Evolutionary conservation across 2,113 vertebrate genomes (phyloP), one percentile per base, ranked within the genome.

Genomic region (Onychorhynchus coronatus): DNA sequence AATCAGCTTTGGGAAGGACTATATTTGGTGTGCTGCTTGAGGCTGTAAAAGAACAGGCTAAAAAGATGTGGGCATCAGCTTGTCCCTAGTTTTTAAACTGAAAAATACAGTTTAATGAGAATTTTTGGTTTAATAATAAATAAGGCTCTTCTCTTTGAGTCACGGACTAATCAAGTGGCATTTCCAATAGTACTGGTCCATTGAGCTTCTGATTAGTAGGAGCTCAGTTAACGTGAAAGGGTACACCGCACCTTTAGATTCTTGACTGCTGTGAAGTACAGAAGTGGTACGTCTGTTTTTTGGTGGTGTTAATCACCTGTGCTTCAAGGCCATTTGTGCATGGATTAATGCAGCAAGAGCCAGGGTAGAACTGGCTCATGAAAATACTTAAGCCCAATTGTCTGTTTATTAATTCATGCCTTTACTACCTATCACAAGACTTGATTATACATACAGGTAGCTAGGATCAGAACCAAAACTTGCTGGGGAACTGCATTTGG

Each of bases 51-150:
- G 75, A 93, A 67, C 6, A 50, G 83, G 56, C 47, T 74, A 74
- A 74, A 93, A 91, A 77, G 78, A 67, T 11, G 6, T 73, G 58
- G 71, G 61, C 55, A 94, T 82, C 53, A 76, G 19, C 53, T 75
- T 83, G 55, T 89, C 58, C 58, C 41, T 70, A 9, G 55, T 94
- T 95, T 94, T 49, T 49, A 49, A 49, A 63, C 50, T 55, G 85
- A 91, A 92, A 94, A 88, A 88, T 86, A 70, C 39, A 90, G 72
- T 74, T 71, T 95, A 94, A 96, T 95, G 90, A 94, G 72, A 91
- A 73, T 73, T 93, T 92, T 91, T 83, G 33, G 83, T 93, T 95
- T 88, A 96, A 88, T 91, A 96, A 93, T 88, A 91, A 85, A 95
- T 95, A 85, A 94, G 52, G 33, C 33, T 77, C 59, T 90, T 91